Evolutionary conservation across 1,140 invertebrate genomes (phyloP).

Genomic region (Drosophila punjabiensis): DNA sequence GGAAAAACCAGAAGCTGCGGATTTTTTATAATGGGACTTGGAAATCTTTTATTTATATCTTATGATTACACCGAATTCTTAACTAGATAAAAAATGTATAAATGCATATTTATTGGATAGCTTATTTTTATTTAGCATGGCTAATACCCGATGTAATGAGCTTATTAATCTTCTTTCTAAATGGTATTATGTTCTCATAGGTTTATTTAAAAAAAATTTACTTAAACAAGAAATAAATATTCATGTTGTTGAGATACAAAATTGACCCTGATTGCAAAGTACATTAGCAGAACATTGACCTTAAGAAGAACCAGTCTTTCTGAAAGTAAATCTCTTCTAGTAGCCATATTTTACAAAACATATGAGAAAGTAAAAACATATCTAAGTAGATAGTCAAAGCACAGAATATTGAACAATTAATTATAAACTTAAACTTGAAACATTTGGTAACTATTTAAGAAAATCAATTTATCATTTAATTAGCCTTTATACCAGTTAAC

Average conservation of each 20-base stretch:
- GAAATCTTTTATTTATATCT: background rate
- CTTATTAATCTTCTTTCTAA: background rate
- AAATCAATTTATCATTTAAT: background rate
- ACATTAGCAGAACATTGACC: background rate
- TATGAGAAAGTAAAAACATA: background rate
- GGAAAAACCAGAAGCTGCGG: background rate
- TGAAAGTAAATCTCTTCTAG: background rate
- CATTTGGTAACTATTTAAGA: background rate
- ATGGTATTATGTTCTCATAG: background rate
- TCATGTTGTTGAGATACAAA: background rate
- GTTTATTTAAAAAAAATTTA: background rate
- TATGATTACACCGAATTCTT: background rate
- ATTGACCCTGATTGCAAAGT: background rate
- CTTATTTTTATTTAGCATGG: background rate
- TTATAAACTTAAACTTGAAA: background rate
- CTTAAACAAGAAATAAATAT: background rate
- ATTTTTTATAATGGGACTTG: background rate
- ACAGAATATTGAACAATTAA: too few species aligned
- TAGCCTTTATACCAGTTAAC: background rate
- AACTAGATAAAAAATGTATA: background rate
- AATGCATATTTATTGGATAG: background rate
- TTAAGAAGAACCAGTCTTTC: background rate
- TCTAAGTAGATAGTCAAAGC: background rate
- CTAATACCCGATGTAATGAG: too few species aligned
- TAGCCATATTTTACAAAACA: background rate